Conservation (phyloP, 2,888 invertebrate species). For the Sarcophaga caerulescens region DNA sequence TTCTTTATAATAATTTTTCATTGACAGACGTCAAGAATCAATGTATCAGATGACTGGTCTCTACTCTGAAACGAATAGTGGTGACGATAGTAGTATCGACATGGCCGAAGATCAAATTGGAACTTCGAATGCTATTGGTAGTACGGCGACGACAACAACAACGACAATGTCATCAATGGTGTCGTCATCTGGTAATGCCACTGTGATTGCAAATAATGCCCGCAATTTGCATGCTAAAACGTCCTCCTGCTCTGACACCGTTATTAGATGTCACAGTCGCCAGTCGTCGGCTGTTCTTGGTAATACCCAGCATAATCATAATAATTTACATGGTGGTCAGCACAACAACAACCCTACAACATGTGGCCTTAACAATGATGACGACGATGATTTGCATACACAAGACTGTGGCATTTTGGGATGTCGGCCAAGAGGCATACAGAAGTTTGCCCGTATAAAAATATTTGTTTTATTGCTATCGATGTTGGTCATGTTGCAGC, state of each 20-base stretch:
- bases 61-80: constrained; percentile 87
- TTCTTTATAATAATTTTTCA: not conserved
- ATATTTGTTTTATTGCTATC: constrained; percentile 94
- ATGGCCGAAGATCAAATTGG: constrained; percentile 81
- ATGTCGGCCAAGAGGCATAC: constrained; percentile 92
- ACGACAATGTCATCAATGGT: constrained; percentile 62
- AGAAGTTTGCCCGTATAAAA: constrained; percentile 95
- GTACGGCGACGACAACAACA: constrained; percentile 56
- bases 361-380: constrained; percentile 82
- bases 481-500: constrained; percentile 94
- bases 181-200: constrained; percentile 73
- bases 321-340: constrained; percentile 79
- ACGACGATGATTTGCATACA: constrained; percentile 85
- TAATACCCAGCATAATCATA: constrained; percentile 81
- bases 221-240: constrained; percentile 61
- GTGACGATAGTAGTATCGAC: constrained; percentile 83
- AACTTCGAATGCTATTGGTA: constrained; percentile 48
- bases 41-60: constrained; percentile 95
- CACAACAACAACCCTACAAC: constrained; percentile 65
- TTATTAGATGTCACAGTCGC: constrained; percentile 87
- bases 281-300: constrained; percentile 84
- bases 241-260: constrained; percentile 71
- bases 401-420: constrained; percentile 94
- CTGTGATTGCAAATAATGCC: constrained; percentile 59
- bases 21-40: constrained; percentile 89